Percentiles rank a stretch among this genome's conserved stretches.
Evolutionary conservation across 2,113 vertebrate species (phyloP).

Genomic region (Salminus brasiliensis): DNA sequence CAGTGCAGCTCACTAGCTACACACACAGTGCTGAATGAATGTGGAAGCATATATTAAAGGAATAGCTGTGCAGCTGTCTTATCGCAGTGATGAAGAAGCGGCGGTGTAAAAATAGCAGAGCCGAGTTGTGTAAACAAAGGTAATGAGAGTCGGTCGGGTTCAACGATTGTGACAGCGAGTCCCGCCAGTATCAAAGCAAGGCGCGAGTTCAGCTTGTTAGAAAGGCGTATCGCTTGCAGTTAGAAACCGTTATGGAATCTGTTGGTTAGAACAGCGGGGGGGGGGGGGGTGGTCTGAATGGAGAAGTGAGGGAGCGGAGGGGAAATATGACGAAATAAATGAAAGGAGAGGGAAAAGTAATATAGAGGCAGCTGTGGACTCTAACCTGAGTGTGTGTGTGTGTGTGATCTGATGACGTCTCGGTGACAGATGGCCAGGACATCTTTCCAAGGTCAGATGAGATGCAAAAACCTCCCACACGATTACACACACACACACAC

Average conservation of each 20-base stretch:
- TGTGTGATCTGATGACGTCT: not conserved
- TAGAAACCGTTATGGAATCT: not conserved
- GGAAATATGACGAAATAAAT: conserved; percentile 16
- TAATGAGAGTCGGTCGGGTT: conserved; percentile 7
- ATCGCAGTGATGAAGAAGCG: not conserved
- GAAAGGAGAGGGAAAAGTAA: conserved; percentile 40
- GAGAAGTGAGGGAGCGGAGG: not conserved
- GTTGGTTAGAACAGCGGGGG: conserved; percentile 10
- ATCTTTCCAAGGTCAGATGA: conserved; percentile 31
- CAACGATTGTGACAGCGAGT: not conserved
- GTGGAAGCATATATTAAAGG: not conserved
- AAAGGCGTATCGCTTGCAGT: not conserved
- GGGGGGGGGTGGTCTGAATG: not conserved
- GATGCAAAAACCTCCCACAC: conserved; percentile 39
- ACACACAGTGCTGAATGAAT: not conserved
- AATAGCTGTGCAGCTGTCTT: not conserved
- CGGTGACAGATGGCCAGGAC: conserved; percentile 43
- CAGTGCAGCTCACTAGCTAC: too few relatives aligned
- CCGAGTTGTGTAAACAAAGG: conserved; percentile 9
- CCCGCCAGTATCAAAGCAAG: not conserved
- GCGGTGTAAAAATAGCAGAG: not conserved
- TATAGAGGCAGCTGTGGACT: conserved; percentile 21
- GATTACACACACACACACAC: not conserved
- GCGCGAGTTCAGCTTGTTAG: not conserved
- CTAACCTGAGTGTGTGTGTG: conserved; percentile 4